Conservation (phyloP, 2,797 vertebrate species). For the Chromis chromis region DNA sequence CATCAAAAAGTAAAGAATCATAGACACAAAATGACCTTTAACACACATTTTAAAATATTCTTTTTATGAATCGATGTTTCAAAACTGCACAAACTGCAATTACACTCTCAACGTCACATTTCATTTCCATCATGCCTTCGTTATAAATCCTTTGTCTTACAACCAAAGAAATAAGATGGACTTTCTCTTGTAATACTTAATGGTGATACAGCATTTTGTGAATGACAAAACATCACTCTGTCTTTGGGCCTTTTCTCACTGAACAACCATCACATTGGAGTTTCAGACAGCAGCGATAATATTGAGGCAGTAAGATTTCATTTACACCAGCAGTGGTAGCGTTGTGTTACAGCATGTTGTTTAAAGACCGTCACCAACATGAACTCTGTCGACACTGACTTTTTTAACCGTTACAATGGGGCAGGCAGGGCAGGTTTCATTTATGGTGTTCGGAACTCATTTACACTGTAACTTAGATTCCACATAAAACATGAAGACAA, state of each 20-base stretch:
- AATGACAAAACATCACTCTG: conserved; percentile 25
- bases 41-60: neutral
- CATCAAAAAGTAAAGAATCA: neutral
- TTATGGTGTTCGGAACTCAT: neutral
- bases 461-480: conserved; percentile 1
- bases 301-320: conserved; percentile 18
- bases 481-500: neutral
- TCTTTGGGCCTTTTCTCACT: conserved; percentile 6
- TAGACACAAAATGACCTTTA: neutral
- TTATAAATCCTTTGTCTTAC: conserved; percentile 4
- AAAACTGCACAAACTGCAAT: conserved; percentile 27
- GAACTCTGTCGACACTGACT: neutral
- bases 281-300: conserved; percentile 22
- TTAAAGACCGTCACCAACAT: neutral
- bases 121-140: neutral
- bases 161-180: neutral
- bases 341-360: neutral
- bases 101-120: conserved; percentile 19
- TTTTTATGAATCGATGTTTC: conserved; percentile 33
- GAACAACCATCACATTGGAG: neutral
- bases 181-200: conserved; percentile 28
- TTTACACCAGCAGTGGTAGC: conserved; percentile 11
- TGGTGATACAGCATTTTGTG: conserved; percentile 33
- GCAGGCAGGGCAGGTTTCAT: neutral
- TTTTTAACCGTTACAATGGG: neutral